Evolutionary conservation across 2,797 vertebrate species (phyloP).

Genomic region (Knipowitschia caucasica): DNA sequence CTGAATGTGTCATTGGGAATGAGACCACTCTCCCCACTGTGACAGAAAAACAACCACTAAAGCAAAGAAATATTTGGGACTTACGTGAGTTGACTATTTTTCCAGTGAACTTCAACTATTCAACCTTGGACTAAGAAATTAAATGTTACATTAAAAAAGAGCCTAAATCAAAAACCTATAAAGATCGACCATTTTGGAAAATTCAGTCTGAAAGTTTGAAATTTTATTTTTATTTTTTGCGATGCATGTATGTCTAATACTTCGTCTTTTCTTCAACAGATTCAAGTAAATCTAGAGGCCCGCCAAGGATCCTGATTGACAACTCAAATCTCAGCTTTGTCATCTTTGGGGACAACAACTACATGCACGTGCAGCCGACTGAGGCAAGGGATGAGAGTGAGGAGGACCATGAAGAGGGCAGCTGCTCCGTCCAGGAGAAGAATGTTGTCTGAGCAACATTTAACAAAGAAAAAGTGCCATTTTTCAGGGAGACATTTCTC

Average conservation of each 20-base stretch:
- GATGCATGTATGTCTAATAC: not conserved
- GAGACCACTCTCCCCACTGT: conserved; percentile 24
- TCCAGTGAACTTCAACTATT: not conserved
- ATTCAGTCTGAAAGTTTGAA: not conserved
- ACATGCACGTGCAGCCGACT: conserved; percentile 48
- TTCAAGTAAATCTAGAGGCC: conserved; percentile 14
- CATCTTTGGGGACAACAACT: conserved; percentile 73
- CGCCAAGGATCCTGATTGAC: conserved; percentile 44
- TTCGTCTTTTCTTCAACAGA: conserved; percentile 28
- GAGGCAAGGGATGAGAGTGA: not conserved
- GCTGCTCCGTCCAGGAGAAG: not conserved
- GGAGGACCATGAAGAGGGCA: not conserved
- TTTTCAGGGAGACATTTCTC: too few species aligned
- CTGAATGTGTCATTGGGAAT: conserved; percentile 66
- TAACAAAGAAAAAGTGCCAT: too few species aligned
- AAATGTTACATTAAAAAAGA: not conserved
- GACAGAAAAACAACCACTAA: conserved; percentile 44
- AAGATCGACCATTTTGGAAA: not conserved
- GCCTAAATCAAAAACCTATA: not conserved
- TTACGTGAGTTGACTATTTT: conserved; percentile 30
- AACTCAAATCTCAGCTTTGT: conserved; percentile 60
- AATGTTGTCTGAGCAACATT: too few species aligned
- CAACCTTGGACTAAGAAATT: not conserved
- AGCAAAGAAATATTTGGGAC: conserved; percentile 13
- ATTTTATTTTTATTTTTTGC: not conserved